Conservation (phyloP, 2,888 invertebrate species). For the Heteromurus nitidus region DNA sequence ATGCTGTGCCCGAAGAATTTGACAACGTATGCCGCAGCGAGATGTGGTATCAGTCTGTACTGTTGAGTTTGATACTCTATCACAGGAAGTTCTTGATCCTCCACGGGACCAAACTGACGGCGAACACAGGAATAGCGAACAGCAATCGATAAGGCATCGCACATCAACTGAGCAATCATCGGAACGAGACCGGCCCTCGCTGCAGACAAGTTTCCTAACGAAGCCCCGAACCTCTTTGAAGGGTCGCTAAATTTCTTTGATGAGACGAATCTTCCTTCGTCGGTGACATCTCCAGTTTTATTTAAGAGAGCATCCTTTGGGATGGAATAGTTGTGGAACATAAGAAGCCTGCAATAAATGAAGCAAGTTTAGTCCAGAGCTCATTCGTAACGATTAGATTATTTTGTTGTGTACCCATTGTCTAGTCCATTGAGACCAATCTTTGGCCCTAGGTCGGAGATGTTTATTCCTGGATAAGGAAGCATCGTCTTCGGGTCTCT, state of each 20-base stretch:
- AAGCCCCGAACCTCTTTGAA: slow-evolving; percentile 83
- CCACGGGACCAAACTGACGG: slow-evolving; percentile 71
- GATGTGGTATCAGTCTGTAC: slow-evolving; percentile 77
- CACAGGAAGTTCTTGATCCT: slow-evolving; percentile 64
- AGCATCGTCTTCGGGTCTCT: slow-evolving; percentile 84
- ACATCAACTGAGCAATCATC: slow-evolving; percentile 65
- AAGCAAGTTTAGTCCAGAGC: background rate
- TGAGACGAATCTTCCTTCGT: slow-evolving; percentile 90
- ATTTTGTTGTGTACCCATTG: slow-evolving; percentile 84
- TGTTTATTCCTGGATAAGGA: slow-evolving; percentile 86
- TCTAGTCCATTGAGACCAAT: slow-evolving; percentile 93
- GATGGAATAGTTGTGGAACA: slow-evolving; percentile 91
- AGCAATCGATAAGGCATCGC: slow-evolving; percentile 76
- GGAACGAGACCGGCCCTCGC: slow-evolving; percentile 64
- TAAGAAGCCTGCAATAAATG: slow-evolving; percentile 72
- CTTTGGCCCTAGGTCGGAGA: slow-evolving; percentile 96
- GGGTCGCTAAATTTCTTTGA: slow-evolving; percentile 86
- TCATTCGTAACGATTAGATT: background rate
- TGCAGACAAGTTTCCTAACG: slow-evolving; percentile 69
- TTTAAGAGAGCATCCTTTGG: slow-evolving; percentile 90
- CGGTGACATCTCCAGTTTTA: slow-evolving; percentile 90
- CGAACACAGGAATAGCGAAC: slow-evolving; percentile 78
- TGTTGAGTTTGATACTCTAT: slow-evolving; percentile 76
- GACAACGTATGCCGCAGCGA: slow-evolving; percentile 76
- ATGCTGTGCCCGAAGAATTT: slow-evolving; percentile 75